phyloP scores from a whole-genome alignment of 2,888 invertebrate species.

The Zygaena filipendulae region DNA sequence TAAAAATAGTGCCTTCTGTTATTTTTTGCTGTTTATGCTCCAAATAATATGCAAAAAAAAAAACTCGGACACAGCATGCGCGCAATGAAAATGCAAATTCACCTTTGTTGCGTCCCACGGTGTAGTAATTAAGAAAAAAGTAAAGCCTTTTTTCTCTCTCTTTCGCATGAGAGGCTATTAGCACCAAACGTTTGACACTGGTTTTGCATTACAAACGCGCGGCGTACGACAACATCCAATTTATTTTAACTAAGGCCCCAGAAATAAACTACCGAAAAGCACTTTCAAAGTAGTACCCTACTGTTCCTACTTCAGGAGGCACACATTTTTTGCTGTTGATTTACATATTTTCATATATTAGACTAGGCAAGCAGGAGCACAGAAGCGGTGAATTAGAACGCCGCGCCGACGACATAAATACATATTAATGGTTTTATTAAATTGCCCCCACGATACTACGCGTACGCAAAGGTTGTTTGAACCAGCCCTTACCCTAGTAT shows the following conservation, averaged over 20 bases:
- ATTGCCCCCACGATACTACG: slow-evolving; percentile 33
- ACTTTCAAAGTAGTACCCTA: too few species aligned
- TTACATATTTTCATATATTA: slow-evolving; percentile 47
- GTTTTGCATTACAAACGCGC: slow-evolving; percentile 59
- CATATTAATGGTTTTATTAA: slow-evolving; percentile 52
- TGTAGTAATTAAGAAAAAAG: slow-evolving; percentile 40
- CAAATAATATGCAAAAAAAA: too few species aligned
- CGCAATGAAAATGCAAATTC: slow-evolving; percentile 59
- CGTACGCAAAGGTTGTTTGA: too few species aligned
- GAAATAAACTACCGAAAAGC: too few species aligned
- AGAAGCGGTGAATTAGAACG: too few species aligned
- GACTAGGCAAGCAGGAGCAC: too few species aligned
- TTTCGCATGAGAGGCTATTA: too few species aligned
- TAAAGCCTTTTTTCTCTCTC: slow-evolving; percentile 17
- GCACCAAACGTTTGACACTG: slow-evolving; percentile 22
- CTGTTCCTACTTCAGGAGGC: too few species aligned
- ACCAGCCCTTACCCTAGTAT: too few species aligned
- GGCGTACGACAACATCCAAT: slow-evolving; percentile 31
- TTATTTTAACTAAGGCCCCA: slow-evolving; percentile 35
- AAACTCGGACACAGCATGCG: too few species aligned
- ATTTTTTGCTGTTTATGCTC: too few species aligned
- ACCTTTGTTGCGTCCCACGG: slow-evolving; percentile 38
- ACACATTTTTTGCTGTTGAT: slow-evolving; percentile 29
- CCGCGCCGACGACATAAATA: slow-evolving; percentile 30
- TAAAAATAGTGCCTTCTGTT: too few species aligned